Evolutionary conservation across 2,888 invertebrate genomes (phyloP).

Genomic region (Liodrosophila aerea): DNA sequence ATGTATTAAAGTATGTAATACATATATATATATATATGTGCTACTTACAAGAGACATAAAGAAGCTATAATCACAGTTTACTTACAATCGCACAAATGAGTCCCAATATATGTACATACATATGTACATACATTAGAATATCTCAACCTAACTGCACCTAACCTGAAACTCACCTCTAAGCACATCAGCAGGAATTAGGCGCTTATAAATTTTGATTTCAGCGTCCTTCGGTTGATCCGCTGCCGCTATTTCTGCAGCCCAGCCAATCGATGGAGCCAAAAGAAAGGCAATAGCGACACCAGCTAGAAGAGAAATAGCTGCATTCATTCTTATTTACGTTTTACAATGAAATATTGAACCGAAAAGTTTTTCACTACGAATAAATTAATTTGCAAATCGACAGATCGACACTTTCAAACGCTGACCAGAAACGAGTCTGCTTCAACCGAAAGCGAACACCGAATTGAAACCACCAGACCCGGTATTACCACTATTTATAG

Average conservation of each 20-base stretch:
- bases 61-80: no score
- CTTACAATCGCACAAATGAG: no score
- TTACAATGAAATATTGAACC: no score
- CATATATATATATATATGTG: slow-evolving; percentile 1
- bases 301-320: slow-evolving; percentile 15
- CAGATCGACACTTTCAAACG: slow-evolving; percentile 30
- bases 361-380: neutral
- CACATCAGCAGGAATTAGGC: slow-evolving; percentile 94
- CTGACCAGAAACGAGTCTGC: slow-evolving; percentile 46
- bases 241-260: slow-evolving; percentile 20
- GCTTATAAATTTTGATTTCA: slow-evolving; percentile 88
- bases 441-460: slow-evolving; percentile 77
- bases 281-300: slow-evolving; percentile 20
- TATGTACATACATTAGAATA: neutral
- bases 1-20: neutral
- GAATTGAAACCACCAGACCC: slow-evolving; percentile 65
- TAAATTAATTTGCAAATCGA: neutral
- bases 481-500: slow-evolving; percentile 78
- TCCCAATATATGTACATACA: slow-evolving; percentile 2
- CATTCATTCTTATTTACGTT: slow-evolving; percentile 32
- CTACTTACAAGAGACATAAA: neutral
- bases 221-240: slow-evolving; percentile 63
- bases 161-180: slow-evolving; percentile 92
- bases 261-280: slow-evolving; percentile 12
- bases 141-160: no score